phyloP scores from a whole-genome alignment of 2,113 vertebrate genomes.

The human region GRCh38 chr6:34656001-34656500 shows the following conservation, averaged over 20 bases:
- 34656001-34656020: too few relatives aligned
- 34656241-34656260: neutral
- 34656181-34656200: too few relatives aligned
- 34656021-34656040: too few relatives aligned
- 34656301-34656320: conserved; percentile 37
- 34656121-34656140: too few relatives aligned
- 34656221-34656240: too few relatives aligned
- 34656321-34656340: neutral
- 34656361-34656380: neutral
- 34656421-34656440: conserved; percentile 42
- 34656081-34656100: too few relatives aligned
- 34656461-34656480: conserved; percentile 39
- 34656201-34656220: too few relatives aligned
- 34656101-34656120: too few relatives aligned
- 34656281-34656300: conserved; percentile 25
- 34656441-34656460: conserved; percentile 42
- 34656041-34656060: too few relatives aligned
- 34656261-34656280: neutral
- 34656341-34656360: conserved; percentile 42
- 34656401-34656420: conserved; percentile 20
- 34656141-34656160: too few relatives aligned
- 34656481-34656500: conserved; percentile 17
- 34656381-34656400: neutral
- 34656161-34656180: too few relatives aligned
- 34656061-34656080: too few relatives aligned